phyloP scores from a whole-genome alignment of 2,113 vertebrate species.

The Panthera uncia region DNA sequence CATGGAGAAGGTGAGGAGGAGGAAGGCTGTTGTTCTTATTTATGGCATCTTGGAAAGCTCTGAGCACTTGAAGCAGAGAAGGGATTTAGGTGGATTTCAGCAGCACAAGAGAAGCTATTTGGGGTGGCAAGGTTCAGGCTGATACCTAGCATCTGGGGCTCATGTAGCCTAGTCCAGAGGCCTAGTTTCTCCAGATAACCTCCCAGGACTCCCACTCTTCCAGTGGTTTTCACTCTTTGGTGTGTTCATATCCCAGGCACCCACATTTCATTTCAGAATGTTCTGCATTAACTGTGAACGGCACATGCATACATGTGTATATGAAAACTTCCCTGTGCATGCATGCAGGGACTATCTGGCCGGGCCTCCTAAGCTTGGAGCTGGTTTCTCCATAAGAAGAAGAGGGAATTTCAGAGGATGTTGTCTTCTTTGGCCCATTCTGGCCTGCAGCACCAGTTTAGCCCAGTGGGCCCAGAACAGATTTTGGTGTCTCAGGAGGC shows the following conservation, averaged over 20 bases:
- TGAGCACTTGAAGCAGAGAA: neutral
- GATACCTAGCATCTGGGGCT: neutral
- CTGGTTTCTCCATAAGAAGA: neutral
- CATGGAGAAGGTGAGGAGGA: neutral
- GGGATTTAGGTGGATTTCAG: neutral
- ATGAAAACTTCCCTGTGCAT: neutral
- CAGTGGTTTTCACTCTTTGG: neutral
- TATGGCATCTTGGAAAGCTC: neutral
- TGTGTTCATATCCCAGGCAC: neutral
- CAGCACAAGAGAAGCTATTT: neutral
- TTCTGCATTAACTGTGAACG: neutral
- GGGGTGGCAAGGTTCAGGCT: neutral
- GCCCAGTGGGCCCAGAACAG: neutral
- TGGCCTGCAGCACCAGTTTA: neutral
- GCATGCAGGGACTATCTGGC: neutral
- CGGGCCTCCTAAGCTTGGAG: neutral
- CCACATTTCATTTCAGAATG: neutral
- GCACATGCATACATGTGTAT: neutral
- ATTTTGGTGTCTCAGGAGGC: neutral
- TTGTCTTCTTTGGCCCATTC: neutral
- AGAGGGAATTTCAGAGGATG: neutral
- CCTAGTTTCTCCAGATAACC: neutral
- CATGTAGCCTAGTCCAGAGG: neutral
- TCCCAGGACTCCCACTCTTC: neutral
- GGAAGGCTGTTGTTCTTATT: slow-evolving; percentile 12